Conservation (phyloP, 2,888 invertebrate species). For the Drosophila emarginata region DNA sequence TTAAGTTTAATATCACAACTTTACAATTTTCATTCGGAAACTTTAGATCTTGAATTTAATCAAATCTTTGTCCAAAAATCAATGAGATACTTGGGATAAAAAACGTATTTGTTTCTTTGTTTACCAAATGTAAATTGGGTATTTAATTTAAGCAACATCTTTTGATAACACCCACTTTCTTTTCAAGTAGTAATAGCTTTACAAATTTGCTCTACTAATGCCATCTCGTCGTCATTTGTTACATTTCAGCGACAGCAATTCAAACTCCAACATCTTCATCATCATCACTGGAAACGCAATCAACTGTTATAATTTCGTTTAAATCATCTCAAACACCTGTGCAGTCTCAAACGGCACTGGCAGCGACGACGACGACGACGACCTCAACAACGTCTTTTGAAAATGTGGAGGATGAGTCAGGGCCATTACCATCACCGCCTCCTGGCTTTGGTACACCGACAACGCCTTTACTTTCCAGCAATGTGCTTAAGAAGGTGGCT, state of each 20-base stretch:
- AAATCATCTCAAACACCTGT: constrained; percentile 82
- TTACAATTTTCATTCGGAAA: too few relatives aligned
- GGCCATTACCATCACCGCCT: constrained; percentile 50
- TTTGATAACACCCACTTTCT: background rate
- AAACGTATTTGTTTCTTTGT: background rate
- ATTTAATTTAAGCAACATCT: constrained; percentile 4
- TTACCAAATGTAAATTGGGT: background rate
- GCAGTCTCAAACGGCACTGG: constrained; percentile 65
- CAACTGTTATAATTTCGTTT: constrained; percentile 83
- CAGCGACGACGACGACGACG: constrained; percentile 25
- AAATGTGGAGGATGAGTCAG: constrained; percentile 44
- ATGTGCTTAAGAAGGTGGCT: constrained; percentile 92
- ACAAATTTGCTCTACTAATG: constrained; percentile 50
- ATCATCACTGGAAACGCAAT: constrained; percentile 80
- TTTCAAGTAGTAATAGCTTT: constrained; percentile 19
- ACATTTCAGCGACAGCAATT: constrained; percentile 30
- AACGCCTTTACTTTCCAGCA: constrained; percentile 83
- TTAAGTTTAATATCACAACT: too few relatives aligned
- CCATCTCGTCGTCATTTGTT: constrained; percentile 44
- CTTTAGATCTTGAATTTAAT: background rate
- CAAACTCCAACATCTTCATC: constrained; percentile 55
- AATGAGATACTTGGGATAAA: background rate
- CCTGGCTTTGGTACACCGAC: constrained; percentile 71
- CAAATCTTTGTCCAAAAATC: background rate
- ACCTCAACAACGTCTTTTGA: constrained; percentile 24